Base-by-base conservation (phyloP, 1,140 invertebrate species). In the Hydropsyche tenuis region DNA sequence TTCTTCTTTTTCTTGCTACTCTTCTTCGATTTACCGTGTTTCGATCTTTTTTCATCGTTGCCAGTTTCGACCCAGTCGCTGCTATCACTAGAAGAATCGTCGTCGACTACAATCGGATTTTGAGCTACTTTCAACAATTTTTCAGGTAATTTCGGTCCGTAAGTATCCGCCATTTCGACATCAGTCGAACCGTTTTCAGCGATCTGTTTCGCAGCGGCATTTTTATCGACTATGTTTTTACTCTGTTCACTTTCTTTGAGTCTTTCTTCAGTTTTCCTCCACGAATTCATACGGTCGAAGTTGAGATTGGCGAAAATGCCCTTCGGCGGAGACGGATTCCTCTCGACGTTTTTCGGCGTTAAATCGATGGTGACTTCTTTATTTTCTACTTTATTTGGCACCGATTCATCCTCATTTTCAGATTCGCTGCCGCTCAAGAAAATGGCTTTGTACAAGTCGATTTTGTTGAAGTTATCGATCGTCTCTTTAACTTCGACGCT, bases 291-390 rank as follows among this genome's bases (percentile, higher is more conserved):
- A 79, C 82, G 84, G 74, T 90, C 89, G 12, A 92, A 86, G 82
- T 92, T 89, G 22, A 94, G 81, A 73, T 91, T 90, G 0, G 91
- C 90, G 78, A 94, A 94, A 66, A 93, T 91, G 1, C 91, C 91
- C 73, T 89, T 85, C 0, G 90, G 88, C 0, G 90, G 90, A 4
- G 90, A 91, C 9, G 82, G 86, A 71, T 91, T 92, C 65, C 89
- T 85, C 75, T 89, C 81, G 0, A 85, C 60, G 79, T 88, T 89
- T 16, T 82, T 78, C 4, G 76, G 73, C 27, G 73, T 65, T 37
- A 71, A 63, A 69, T 77, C 73, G 46, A 73, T 69, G 0, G 45
- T 23, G 2, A 20, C 4, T 6, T 20, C 18, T 4, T 18, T n/a
- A 45, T 68, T 70, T 53, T 25, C n/a, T 46, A 30, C 20, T n/a